phyloP scores from a whole-genome alignment of 30 jellyfish, hydroid and myxozoan genomes.

The Sanderia malayensis region DNA sequence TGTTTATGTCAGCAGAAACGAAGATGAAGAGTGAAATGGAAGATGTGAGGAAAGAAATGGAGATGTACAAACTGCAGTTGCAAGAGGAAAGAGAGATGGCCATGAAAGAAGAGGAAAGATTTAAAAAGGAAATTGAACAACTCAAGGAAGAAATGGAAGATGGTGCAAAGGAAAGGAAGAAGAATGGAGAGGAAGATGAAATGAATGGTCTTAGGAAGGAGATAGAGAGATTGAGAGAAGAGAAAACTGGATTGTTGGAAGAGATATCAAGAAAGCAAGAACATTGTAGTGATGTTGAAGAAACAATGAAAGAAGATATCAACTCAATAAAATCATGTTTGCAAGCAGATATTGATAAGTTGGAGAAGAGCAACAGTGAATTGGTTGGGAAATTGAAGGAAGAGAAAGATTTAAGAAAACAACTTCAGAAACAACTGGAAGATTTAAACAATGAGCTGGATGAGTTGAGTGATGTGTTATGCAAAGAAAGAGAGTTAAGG shows the following conservation, averaged over 20 bases:
- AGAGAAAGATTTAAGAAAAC: background rate
- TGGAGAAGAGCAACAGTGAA: constrained; percentile 20
- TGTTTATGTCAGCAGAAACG: constrained; percentile 32
- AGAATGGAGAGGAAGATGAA: background rate
- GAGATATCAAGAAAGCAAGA: constrained; percentile 35
- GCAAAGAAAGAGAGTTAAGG: constrained; percentile 39
- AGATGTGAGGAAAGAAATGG: constrained; percentile 25
- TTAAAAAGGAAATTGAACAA: background rate
- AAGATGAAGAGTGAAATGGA: constrained; percentile 36
- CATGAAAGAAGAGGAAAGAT: constrained; percentile 27
- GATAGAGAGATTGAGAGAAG: constrained; percentile 14
- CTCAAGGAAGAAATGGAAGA: constrained; percentile 1
- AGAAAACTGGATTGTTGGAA: constrained; percentile 12
- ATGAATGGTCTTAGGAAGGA: constrained; percentile 27
- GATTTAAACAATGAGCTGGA: constrained; percentile 56
- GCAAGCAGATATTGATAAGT: constrained; percentile 26
- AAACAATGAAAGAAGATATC: constrained; percentile 47
- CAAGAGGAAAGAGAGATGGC: constrained; percentile 54
- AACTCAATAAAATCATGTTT: constrained; percentile 31
- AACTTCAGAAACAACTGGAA: constrained; percentile 28
- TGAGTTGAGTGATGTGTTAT: constrained; percentile 38
- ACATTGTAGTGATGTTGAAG: constrained; percentile 41
- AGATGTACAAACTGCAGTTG: constrained; percentile 13
- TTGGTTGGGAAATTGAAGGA: constrained; percentile 13
- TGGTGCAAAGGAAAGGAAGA: constrained; percentile 25